These are phyloP conservation scores for Chrysaora quinquecirrha DNA, from an alignment of 30 jellyfish, hydroid and myxozoan genomes.

Conservation along the genomic window DNA sequence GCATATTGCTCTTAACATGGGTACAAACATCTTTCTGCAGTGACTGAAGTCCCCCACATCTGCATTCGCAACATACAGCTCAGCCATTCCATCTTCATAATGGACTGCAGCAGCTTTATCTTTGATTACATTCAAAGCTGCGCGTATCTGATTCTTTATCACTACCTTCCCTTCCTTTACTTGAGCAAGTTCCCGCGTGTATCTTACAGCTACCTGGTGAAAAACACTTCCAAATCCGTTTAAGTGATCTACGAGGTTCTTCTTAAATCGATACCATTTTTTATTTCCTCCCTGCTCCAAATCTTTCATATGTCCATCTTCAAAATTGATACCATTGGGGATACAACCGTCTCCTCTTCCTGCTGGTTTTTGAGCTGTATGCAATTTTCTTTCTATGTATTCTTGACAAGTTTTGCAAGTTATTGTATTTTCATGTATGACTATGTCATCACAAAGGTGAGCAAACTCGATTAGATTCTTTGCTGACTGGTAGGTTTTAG, in stretches of 20 bases:
- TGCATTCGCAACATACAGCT: constrained; percentile 41
- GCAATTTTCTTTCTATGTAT: neutral
- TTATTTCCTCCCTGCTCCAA: constrained; percentile 13
- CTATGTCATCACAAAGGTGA: neutral
- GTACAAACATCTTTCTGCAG: constrained; percentile 7
- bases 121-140: constrained; percentile 26
- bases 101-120: constrained; percentile 38
- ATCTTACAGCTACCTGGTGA: neutral
- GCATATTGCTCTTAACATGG: constrained; percentile 8
- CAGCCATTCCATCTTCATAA: constrained; percentile 30
- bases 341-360: neutral
- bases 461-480: neutral
- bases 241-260: neutral
- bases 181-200: neutral
- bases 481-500: neutral
- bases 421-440: neutral
- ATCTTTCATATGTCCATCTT: too few species aligned
- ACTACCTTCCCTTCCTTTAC: neutral
- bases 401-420: neutral
- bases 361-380: neutral
- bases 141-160: constrained; percentile 19
- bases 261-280: constrained; percentile 11
- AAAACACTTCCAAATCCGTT: neutral
- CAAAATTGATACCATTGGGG: neutral
- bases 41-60: constrained; percentile 60